phyloP scores from a whole-genome alignment of 35 echinoderm and acorn worm genomes.

The Anneissia japonica region DNA sequence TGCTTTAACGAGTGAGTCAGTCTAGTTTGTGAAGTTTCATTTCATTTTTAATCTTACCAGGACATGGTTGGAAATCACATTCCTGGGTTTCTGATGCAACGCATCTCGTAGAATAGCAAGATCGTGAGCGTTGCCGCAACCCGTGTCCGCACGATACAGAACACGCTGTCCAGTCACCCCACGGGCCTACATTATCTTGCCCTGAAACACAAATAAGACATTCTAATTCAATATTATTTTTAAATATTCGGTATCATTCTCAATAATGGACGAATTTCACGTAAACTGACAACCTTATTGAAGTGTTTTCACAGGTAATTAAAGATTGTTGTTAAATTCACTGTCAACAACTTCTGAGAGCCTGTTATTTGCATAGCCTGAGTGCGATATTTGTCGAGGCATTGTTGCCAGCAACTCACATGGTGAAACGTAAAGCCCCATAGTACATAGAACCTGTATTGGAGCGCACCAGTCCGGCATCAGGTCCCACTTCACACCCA shows the following conservation, averaged over 20 bases:
- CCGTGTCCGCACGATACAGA: conserved; percentile 72
- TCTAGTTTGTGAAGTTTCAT: too few species aligned
- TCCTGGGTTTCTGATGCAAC: conserved; percentile 52
- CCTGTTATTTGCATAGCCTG: neutral
- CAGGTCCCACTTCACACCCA: neutral
- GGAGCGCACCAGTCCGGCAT: too few species aligned
- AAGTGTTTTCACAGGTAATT: neutral
- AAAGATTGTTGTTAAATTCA: neutral
- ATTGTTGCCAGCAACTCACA: neutral
- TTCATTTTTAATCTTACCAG: conserved; percentile 26
- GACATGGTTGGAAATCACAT: conserved; percentile 52
- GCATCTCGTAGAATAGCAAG: conserved; percentile 52
- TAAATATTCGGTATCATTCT: neutral
- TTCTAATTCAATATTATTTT: neutral
- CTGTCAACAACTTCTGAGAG: neutral
- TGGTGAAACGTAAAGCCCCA: neutral
- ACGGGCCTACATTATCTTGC: neutral
- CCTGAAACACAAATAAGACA: neutral
- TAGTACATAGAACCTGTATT: neutral
- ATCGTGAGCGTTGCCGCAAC: conserved; percentile 28
- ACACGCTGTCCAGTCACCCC: conserved; percentile 66
- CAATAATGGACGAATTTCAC: neutral
- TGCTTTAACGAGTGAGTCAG: too few species aligned
- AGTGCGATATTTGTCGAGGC: neutral
- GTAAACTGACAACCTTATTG: neutral